Evolutionary conservation across 2,113 vertebrate species (phyloP).

Genomic region (Scophthalmus maximus): DNA sequence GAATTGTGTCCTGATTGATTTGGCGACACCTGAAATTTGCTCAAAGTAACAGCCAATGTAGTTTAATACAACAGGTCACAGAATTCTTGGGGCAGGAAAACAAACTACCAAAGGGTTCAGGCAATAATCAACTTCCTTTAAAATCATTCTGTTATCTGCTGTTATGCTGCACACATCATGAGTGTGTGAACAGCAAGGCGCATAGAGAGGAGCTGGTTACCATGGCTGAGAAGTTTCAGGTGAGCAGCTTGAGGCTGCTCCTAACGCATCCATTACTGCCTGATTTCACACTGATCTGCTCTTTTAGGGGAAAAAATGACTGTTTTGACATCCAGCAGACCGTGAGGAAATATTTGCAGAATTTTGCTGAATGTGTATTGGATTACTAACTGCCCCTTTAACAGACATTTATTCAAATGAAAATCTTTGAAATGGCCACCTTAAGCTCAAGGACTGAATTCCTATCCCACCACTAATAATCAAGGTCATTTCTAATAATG

Average conservation of each 20-base stretch:
- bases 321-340: no score
- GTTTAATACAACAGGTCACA: not conserved
- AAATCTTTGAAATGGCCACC: no score
- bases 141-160: not conserved
- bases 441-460: not conserved
- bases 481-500: not conserved
- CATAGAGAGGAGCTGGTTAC: not conserved
- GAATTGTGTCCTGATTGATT: not conserved
- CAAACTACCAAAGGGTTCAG: not conserved
- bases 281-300: not conserved
- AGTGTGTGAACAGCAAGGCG: not conserved
- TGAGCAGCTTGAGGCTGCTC: not conserved
- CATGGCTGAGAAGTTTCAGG: not conserved
- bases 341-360: no score
- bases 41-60: not conserved
- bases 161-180: not conserved
- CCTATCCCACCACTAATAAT: not conserved
- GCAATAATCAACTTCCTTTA: not conserved
- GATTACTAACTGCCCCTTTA: no score
- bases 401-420: no score
- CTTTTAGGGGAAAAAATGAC: not conserved
- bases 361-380: no score
- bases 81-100: not conserved
- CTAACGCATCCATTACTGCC: not conserved
- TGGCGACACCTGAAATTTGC: not conserved